phyloP scores from a whole-genome alignment of 2,888 invertebrate species.

The Sphaeridia pumilis region DNA sequence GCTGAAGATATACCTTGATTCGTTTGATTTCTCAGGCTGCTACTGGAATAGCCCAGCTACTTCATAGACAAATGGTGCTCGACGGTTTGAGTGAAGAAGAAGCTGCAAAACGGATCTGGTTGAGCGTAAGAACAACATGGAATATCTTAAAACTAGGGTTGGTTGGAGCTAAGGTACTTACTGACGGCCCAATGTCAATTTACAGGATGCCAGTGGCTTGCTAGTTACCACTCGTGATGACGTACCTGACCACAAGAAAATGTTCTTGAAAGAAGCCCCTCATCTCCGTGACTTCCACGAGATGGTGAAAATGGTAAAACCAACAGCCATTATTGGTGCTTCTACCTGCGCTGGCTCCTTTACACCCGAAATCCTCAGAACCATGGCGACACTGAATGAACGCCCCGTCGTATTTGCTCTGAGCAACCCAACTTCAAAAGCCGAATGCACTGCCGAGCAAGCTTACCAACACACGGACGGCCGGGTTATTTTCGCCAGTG shows the following conservation, averaged over 20 bases:
- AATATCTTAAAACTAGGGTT: not conserved
- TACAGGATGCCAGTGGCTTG: conserved; percentile 75
- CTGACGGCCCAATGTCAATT: no score
- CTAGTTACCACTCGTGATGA: conserved; percentile 74
- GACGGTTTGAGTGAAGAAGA: conserved; percentile 66
- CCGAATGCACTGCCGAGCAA: conserved; percentile 98
- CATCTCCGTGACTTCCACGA: conserved; percentile 67
- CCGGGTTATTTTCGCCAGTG: conserved; percentile 84
- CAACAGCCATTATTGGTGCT: conserved; percentile 64
- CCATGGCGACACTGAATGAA: conserved; percentile 70
- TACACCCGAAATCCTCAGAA: conserved; percentile 9
- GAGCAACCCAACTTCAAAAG: conserved; percentile 95
- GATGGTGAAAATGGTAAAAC: conserved; percentile 68
- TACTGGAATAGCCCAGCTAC: conserved; percentile 82
- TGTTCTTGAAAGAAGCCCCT: conserved; percentile 65
- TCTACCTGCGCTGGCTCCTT: conserved; percentile 17
- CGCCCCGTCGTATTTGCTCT: conserved; percentile 91
- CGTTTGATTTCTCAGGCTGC: conserved; percentile 53
- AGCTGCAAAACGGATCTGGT: conserved; percentile 71
- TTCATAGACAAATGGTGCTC: conserved; percentile 81
- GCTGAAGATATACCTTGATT: not conserved
- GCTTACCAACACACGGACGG: conserved; percentile 77
- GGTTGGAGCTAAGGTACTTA: not conserved
- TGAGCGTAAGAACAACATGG: conserved; percentile 22
- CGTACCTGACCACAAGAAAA: conserved; percentile 57